A percentile compares a stretch with the other conserved stretches of the same genome.
These are phyloP conservation scores for Diphyllodes magnificus DNA, from an alignment of 2,113 vertebrate species.

Conservation along the genomic window DNA sequence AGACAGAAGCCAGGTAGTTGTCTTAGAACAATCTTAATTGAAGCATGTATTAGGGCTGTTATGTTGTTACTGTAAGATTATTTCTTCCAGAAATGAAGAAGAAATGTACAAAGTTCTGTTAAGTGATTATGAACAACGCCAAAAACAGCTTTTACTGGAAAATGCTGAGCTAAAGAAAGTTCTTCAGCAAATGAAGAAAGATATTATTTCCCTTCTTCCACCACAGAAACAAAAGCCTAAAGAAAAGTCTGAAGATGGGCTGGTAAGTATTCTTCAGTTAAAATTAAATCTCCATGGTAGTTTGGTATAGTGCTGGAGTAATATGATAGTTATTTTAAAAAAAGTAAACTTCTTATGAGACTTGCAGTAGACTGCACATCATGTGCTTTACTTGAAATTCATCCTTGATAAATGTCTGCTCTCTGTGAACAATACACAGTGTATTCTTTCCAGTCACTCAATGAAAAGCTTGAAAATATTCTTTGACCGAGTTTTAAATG, in stretches of 20 bases:
- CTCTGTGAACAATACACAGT: neutral
- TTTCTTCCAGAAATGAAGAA: conserved; percentile 83
- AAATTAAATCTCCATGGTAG: neutral
- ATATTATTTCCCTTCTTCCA: conserved; percentile 91
- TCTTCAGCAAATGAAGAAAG: conserved; percentile 96
- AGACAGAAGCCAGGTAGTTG: conserved; percentile 75
- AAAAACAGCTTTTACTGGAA: conserved; percentile 86
- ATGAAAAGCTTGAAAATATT: neutral
- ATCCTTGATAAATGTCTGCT: neutral
- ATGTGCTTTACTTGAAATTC: neutral
- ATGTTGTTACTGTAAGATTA: conserved; percentile 18
- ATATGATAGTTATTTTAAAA: neutral
- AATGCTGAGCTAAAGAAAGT: conserved; percentile 95
- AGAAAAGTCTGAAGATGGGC: conserved; percentile 79
- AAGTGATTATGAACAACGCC: conserved; percentile 86
- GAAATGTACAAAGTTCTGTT: conserved; percentile 93
- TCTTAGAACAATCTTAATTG: neutral
- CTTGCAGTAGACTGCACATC: neutral
- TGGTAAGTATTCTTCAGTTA: conserved; percentile 66
- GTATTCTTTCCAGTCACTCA: neutral
- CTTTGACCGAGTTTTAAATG: neutral
- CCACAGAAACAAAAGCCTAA: conserved; percentile 76
- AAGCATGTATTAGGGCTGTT: neutral
- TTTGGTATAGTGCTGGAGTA: neutral
- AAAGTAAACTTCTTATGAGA: neutral